A percentile compares a stretch with the other conserved stretches of the same genome.
Evolutionary conservation across 2,797 vertebrate genomes (phyloP).

Genomic region (Hoplostethus mediterraneus): DNA sequence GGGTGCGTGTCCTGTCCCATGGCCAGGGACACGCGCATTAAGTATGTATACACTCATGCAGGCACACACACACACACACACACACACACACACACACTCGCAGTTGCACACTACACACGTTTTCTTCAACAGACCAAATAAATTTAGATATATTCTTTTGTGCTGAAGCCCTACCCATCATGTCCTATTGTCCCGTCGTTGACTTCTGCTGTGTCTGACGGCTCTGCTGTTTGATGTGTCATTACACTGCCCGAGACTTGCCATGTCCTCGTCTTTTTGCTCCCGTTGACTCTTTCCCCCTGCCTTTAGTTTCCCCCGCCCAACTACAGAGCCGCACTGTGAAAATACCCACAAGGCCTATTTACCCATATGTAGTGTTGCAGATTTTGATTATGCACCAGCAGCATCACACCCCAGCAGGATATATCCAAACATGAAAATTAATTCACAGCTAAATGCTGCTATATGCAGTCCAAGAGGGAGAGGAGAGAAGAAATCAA

Average conservation of each 20-base stretch:
- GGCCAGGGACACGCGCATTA: conserved; percentile 69
- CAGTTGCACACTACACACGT: conserved; percentile 66
- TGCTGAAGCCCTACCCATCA: conserved; percentile 52
- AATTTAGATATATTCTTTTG: conserved; percentile 67
- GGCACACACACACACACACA: conserved; percentile 33
- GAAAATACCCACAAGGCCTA: conserved; percentile 82
- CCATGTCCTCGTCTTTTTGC: conserved; percentile 44
- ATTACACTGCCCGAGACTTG: conserved; percentile 50
- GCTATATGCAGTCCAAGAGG: conserved; percentile 80
- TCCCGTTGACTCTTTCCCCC: conserved; percentile 23
- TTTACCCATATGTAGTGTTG: conserved; percentile 79
- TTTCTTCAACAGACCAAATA: conserved; percentile 56
- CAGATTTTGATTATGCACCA: conserved; percentile 82
- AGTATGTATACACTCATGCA: conserved; percentile 33
- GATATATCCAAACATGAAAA: conserved; percentile 86
- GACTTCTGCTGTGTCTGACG: conserved; percentile 65
- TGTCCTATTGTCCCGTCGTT: conserved; percentile 63
- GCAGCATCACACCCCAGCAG: conserved; percentile 84
- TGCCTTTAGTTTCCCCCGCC: conserved; percentile 47
- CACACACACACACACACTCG: conserved; percentile 11
- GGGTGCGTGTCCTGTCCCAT: conserved; percentile 81
- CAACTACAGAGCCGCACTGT: conserved; percentile 62
- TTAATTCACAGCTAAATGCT: conserved; percentile 87
- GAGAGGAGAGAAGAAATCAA: conserved; percentile 73
- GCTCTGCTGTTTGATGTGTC: conserved; percentile 57